phyloP scores from a whole-genome alignment of 2,113 vertebrate species.

The Centrocercus urophasianus region DNA sequence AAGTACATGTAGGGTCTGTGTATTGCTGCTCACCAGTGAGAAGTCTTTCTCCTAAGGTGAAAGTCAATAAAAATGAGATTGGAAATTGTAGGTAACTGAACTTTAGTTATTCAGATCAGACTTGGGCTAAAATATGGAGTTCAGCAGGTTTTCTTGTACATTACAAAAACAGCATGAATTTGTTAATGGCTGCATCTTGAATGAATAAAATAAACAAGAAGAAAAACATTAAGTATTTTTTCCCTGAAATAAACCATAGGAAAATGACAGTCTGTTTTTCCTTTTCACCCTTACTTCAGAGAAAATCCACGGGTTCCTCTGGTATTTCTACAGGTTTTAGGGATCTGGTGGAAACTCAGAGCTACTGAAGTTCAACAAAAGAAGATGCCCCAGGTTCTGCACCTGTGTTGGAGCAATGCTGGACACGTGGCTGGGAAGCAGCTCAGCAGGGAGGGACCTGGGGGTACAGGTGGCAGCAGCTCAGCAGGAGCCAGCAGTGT shows the following conservation, averaged over 20 bases:
- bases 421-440: neutral
- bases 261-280: neutral
- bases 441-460: neutral
- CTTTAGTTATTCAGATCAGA: neutral
- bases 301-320: neutral
- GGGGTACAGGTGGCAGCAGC: neutral
- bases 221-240: neutral
- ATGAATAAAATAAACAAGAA: neutral
- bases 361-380: neutral
- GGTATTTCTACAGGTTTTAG: neutral
- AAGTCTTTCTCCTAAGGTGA: neutral
- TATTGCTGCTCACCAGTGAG: neutral
- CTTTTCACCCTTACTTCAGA: neutral
- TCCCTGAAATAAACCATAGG: neutral
- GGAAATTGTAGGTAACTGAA: neutral
- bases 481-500: neutral
- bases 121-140: neutral
- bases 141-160: neutral
- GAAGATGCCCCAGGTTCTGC: neutral
- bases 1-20: neutral
- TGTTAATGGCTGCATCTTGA: neutral
- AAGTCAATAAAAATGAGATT: neutral
- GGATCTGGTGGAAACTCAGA: neutral
- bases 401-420: neutral
- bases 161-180: neutral